Evolutionary conservation across 2,113 vertebrate species (phyloP), one percentile per base, ranked within the genome.

Genomic region (Grammatotria lemairii): DNA sequence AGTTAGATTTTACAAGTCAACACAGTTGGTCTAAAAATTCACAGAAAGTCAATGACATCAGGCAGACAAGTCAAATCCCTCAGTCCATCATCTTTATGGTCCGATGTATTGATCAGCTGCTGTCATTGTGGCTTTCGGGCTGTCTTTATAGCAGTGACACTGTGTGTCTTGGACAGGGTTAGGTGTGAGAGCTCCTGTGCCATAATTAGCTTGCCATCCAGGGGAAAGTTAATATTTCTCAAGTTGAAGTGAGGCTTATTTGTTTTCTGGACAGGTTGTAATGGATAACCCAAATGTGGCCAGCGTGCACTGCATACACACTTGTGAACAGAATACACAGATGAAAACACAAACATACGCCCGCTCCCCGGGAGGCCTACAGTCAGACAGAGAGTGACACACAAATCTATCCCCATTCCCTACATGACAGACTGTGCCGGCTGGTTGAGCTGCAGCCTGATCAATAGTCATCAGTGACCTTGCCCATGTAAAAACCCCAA

Each of bases 391-490:
- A 94, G 93, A 94, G 91, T 95, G 92, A 95, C 93, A 93, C 88
- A 94, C 93, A 93, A 95, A 96, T 96, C 94, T 93, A 95, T 96
- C 89, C 91, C 89, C 79, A 60, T 91, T 91, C 83, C 84, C 88
- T 33, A 83, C 86, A 91, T 94, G 93, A 96, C 91, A 92, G 90
- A 91, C 81, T 65, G 63, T 75, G 80, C 88, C 38, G 85, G 82
- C 93, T 85, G 89, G 86, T 90, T 87, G 94, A 96, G 95, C 94
- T 90, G 89, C 91, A 45, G 83, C 90, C 93, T 92, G 95, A 96
- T 97, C 96, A 93, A 96, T 97, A 96, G 90, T 95, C 94, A 96
- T 96, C 95, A 96, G 89, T 95, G 95, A 96, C 95, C 93, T 94
- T 91, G 81, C 91, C 90, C 90, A 92, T 92, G 94, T 93, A 87